phyloP scores from a whole-genome alignment of 2,888 invertebrate genomes.

The Andrena fulva region DNA sequence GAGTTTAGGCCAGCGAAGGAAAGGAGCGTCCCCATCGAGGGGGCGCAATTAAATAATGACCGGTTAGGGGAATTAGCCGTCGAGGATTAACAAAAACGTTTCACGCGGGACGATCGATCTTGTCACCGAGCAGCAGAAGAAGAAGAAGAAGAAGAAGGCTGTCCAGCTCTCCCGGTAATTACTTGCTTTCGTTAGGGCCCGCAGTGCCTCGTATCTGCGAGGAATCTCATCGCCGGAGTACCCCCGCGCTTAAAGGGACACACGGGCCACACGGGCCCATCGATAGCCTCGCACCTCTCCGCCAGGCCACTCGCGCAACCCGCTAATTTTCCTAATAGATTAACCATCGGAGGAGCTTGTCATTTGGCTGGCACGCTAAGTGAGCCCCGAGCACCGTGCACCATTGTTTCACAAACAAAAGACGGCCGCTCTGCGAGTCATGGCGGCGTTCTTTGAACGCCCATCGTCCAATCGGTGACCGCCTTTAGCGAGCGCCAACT shows the following conservation, averaged over 20 bases:
- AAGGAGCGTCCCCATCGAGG: neutral
- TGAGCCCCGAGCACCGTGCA: constrained; percentile 76
- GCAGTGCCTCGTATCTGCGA: constrained; percentile 15
- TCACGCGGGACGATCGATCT: constrained; percentile 37
- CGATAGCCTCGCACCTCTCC: constrained; percentile 51
- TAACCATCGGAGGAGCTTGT: constrained; percentile 79
- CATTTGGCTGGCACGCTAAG: constrained; percentile 81
- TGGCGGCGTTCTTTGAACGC: constrained; percentile 84
- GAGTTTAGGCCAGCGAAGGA: neutral
- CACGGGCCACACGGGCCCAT: constrained; percentile 10
- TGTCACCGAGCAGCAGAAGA: constrained; percentile 31
- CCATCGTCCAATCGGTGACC: constrained; percentile 81
- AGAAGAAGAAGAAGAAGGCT: constrained; percentile 18
- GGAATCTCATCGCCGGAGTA: constrained; percentile 18
- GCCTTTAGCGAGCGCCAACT: constrained; percentile 78
- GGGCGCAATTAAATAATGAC: constrained; percentile 23
- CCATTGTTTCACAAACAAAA: constrained; percentile 85
- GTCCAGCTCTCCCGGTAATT: constrained; percentile 43
- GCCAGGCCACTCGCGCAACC: constrained; percentile 59
- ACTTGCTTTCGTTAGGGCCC: constrained; percentile 54
- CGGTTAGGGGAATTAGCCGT: constrained; percentile 30
- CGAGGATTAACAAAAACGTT: constrained; percentile 35
- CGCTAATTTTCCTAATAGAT: constrained; percentile 83
- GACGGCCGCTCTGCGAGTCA: constrained; percentile 83
- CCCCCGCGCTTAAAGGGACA: neutral